A percentile compares a stretch with the other conserved stretches of the same genome.
Conservation (phyloP, 2,888 invertebrate species). For the Sphecodes monilicornis region DNA sequence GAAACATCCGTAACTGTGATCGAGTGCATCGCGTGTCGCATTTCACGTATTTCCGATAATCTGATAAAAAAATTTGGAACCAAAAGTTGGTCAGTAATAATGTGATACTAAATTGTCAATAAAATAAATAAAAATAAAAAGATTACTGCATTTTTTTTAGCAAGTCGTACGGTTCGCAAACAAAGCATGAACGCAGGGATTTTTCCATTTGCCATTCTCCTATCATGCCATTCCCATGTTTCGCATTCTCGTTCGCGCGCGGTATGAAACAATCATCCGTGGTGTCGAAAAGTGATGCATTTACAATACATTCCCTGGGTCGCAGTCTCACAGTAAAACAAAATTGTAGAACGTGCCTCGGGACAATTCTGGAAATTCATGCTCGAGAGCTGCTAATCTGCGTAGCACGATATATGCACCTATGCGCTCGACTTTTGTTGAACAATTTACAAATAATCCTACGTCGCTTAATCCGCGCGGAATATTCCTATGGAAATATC, state of each 20-base stretch:
- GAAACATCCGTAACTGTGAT: no score
- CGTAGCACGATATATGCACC: not conserved
- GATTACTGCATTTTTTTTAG: no score
- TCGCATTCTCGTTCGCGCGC: not conserved
- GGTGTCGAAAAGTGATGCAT: not conserved
- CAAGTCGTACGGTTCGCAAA: not conserved
- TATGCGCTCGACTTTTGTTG: not conserved
- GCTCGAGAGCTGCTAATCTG: not conserved
- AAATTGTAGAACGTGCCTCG: not conserved
- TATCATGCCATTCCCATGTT: not conserved
- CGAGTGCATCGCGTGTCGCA: no score
- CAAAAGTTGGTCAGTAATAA: no score
- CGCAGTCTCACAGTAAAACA: not conserved
- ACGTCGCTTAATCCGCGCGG: no score
- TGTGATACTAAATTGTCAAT: no score
- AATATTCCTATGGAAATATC: not conserved
- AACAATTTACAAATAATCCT: constrained; percentile 24
- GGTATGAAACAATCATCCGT: not conserved
- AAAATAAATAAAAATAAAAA: no score
- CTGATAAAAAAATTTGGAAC: no score
- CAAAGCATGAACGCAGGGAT: not conserved
- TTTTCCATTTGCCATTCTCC: not conserved
- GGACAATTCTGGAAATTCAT: not conserved
- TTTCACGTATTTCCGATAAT: no score
- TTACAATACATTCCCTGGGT: not conserved